Base-by-base conservation (phyloP, 1,140 invertebrate genomes). In the Pseudomyrmex sp. region DNA sequence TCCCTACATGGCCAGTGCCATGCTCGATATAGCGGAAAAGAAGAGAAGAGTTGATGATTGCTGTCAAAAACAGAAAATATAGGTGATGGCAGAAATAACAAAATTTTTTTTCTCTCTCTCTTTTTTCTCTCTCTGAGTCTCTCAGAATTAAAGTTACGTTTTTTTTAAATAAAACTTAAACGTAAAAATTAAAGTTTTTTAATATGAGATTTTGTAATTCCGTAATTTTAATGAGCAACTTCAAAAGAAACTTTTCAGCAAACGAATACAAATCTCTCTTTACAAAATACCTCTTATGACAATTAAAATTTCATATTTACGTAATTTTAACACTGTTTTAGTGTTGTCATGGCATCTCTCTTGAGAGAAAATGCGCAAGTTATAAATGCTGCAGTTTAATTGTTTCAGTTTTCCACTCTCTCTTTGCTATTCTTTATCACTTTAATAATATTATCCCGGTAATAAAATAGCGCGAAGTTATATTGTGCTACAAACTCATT, bases 371-470 rank as follows among this genome's bases (percentile, higher is more conserved):
- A 66, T 9, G n/a, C n/a, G 13, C 3, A 3, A 68, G 7, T 56
- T 56, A 46, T 15, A n/a, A 9, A 23, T 56, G 35, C 4, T 26
- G 10, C 56, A 66, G 1, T 54, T 52, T 52, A 76, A 65, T 76
- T 54, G 23, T 20, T 76, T 65, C 13, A 35, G 26, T 0, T 4
- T 1, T 1, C 0, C 35, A 5, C 35, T 35, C 35, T 35, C 35
- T 35, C 35, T 35, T 35, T 35, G 58, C 7, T 50, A 15, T 62
- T 76, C 20, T 20, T 75, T 1, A 62, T 66, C 7, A 48, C 18
- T 65, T 50, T 12, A 48, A 56, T 35, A 75, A 56, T 35, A 75
- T 76, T 23, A 77, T 15, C 35, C 2, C 1, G 15, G n/a, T 56
- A 23, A 13, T 54, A 66, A 66, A 35, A 56, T 56, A 68, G 50